Percentiles rank a stretch among this genome's conserved stretches.
phyloP scores from a whole-genome alignment of 2,888 invertebrate genomes.

The Litoditis marina region DNA sequence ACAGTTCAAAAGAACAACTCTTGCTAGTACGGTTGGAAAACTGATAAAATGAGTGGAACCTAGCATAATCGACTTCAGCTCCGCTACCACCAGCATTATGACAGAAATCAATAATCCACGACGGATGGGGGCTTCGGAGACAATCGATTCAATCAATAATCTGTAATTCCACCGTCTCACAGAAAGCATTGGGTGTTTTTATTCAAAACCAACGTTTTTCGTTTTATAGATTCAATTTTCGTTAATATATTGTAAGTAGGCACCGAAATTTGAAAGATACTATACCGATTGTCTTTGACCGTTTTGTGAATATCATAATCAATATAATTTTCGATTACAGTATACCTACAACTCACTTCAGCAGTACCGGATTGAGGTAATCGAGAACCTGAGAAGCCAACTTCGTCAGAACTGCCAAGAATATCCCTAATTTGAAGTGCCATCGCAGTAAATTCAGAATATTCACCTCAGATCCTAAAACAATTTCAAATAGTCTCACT shows the following conservation, averaged over 20 bases:
- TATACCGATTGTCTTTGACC: no score
- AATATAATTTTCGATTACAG: neutral
- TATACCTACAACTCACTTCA: slow-evolving; percentile 1
- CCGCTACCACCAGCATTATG: slow-evolving; percentile 28
- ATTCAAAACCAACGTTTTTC: no score
- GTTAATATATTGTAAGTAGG: no score
- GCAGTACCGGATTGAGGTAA: slow-evolving; percentile 15
- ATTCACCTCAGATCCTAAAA: no score
- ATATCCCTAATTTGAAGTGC: slow-evolving; percentile 7
- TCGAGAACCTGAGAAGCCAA: slow-evolving; percentile 7
- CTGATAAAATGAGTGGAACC: slow-evolving; percentile 1
- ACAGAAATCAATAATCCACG: slow-evolving; percentile 21
- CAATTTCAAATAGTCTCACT: no score
- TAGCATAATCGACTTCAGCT: slow-evolving; percentile 23
- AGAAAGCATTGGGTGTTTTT: no score
- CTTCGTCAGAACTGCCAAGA: slow-evolving; percentile 2
- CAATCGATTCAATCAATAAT: neutral
- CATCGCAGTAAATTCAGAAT: slow-evolving; percentile 6
- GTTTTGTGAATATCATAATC: no score
- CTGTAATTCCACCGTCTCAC: neutral
- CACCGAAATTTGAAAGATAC: no score
- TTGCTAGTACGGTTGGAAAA: neutral
- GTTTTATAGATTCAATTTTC: no score
- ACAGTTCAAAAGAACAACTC: neutral
- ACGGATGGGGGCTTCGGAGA: neutral